Evolutionary conservation across 1,140 invertebrate species (phyloP).

Genomic region (Ceratina australensis): DNA sequence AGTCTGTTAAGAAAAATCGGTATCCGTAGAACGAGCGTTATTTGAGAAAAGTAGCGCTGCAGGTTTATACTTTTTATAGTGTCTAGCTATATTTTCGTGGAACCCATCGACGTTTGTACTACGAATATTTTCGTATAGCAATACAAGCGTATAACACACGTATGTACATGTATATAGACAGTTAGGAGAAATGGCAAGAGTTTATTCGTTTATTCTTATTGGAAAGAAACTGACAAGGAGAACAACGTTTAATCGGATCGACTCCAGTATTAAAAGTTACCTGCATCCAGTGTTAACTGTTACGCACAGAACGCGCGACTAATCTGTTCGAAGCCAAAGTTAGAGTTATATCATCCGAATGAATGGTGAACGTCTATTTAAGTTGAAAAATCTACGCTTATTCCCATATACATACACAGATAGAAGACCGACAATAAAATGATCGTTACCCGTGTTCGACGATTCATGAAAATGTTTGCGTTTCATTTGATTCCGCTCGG

Average conservation of each 20-base stretch:
- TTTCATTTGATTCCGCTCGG: background rate
- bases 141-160: too few species aligned
- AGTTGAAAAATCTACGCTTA: background rate
- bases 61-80: background rate
- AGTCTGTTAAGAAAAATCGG: background rate
- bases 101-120: background rate
- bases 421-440: conserved; percentile 11
- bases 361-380: background rate
- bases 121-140: background rate
- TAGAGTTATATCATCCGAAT: too few species aligned
- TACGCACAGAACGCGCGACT: too few species aligned
- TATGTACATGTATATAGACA: too few species aligned
- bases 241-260: too few species aligned
- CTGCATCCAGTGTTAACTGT: too few species aligned
- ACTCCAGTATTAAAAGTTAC: too few species aligned
- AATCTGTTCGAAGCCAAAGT: too few species aligned
- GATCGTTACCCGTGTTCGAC: background rate
- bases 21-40: background rate
- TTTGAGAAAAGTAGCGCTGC: too few species aligned
- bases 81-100: background rate
- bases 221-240: too few species aligned
- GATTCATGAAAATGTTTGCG: background rate
- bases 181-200: too few species aligned
- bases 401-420: background rate
- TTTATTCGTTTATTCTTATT: too few species aligned